Percentiles rank a stretch among this genome's conserved stretches.
Evolutionary conservation across 2,888 invertebrate species (phyloP).

Genomic region (Tetramorium bicarinatum): DNA sequence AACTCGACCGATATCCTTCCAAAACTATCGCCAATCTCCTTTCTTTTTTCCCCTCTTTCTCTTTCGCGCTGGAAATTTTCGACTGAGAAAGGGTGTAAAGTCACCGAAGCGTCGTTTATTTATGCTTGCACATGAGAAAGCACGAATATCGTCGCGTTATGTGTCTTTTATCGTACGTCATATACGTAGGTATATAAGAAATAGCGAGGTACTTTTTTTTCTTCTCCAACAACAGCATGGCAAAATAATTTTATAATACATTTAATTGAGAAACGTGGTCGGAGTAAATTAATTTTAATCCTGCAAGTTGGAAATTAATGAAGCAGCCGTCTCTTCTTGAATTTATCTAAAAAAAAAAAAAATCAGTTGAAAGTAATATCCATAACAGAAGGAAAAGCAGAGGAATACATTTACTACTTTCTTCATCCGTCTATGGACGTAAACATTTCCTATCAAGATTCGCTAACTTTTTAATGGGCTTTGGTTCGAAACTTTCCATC

Average conservation of each 20-base stretch:
- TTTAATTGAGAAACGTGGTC: neutral
- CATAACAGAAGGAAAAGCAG: slow-evolving; percentile 10
- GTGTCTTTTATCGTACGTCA: neutral
- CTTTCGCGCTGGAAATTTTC: slow-evolving; percentile 25
- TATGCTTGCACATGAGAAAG: slow-evolving; percentile 21
- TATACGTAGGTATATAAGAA: neutral
- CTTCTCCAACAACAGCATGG: neutral
- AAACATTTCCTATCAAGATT: slow-evolving; percentile 49
- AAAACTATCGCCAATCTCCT: slow-evolving; percentile 19
- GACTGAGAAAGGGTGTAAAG: slow-evolving; percentile 28
- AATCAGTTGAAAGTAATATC: slow-evolving; percentile 23
- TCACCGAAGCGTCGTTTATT: slow-evolving; percentile 20
- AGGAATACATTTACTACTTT: slow-evolving; percentile 12
- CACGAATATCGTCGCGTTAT: slow-evolving; percentile 9
- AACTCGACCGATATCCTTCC: slow-evolving; percentile 65
- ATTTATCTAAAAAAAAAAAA: slow-evolving; percentile 22
- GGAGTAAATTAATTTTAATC: slow-evolving; percentile 1
- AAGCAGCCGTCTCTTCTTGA: neutral
- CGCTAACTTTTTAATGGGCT: slow-evolving; percentile 50
- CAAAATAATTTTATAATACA: slow-evolving; percentile 6
- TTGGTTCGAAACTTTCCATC: slow-evolving; percentile 48
- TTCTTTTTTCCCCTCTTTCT: slow-evolving; percentile 5
- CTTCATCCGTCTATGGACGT: slow-evolving; percentile 20
- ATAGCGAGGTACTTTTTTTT: neutral
- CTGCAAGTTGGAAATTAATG: neutral